Conservation (phyloP, 2,113 vertebrate genomes). For the Suncus etruscus region DNA sequence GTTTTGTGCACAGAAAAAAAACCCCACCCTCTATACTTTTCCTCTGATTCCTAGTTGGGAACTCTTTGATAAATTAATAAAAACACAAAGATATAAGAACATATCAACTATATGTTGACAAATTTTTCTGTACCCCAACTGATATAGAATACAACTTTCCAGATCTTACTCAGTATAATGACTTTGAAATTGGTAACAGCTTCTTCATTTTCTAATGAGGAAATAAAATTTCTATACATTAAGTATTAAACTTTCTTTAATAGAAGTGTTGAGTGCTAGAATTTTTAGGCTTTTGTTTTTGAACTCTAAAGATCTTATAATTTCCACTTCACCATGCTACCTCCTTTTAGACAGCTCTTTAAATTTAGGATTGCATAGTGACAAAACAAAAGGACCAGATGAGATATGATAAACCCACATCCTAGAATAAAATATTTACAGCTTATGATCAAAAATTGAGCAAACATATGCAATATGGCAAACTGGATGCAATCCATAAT, state of each 20-base stretch:
- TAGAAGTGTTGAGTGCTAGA: not conserved
- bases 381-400: not conserved
- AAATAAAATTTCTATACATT: constrained; percentile 31
- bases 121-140: not conserved
- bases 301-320: not conserved
- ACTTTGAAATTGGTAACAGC: not conserved
- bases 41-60: not conserved
- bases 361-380: not conserved
- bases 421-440: too few relatives aligned
- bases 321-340: not conserved
- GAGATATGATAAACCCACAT: not conserved
- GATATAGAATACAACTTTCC: not conserved
- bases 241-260: not conserved
- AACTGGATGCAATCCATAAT: not conserved
- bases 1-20: too few relatives aligned
- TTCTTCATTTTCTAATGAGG: not conserved
- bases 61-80: not conserved
- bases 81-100: not conserved
- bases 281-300: not conserved
- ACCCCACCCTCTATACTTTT: too few relatives aligned
- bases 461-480: not conserved
- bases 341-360: not conserved
- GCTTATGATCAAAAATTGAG: not conserved
- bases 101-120: not conserved
- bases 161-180: not conserved